Conservation (phyloP, 2,888 invertebrate species). For the Netelia virgata region DNA sequence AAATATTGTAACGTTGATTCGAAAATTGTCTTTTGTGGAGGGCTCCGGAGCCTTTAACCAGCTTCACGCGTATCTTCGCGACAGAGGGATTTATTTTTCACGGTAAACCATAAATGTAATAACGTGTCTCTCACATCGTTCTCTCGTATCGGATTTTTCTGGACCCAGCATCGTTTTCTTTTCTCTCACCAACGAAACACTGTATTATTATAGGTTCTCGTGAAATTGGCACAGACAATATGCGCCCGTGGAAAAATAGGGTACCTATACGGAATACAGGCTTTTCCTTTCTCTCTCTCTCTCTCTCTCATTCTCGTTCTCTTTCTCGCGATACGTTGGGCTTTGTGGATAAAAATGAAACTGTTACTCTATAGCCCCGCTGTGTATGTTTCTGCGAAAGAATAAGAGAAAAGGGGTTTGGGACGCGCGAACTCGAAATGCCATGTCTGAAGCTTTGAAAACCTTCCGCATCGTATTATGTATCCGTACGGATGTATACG, state of each 20-base stretch:
- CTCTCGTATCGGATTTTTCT: conserved; percentile 12
- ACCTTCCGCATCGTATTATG: background rate
- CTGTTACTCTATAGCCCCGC: conserved; percentile 27
- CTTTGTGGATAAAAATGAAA: conserved; percentile 30
- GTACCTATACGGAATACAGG: conserved; percentile 3
- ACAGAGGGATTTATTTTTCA: conserved; percentile 19
- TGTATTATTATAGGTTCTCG: conserved; percentile 41
- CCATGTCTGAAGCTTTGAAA: conserved; percentile 17
- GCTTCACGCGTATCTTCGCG: conserved; percentile 19
- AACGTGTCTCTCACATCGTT: conserved; percentile 32
- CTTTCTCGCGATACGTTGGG: background rate
- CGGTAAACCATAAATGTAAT: conserved; percentile 34
- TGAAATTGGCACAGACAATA: conserved; percentile 51
- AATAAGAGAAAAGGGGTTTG: conserved; percentile 24
- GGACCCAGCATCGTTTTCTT: conserved; percentile 7
- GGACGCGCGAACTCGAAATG: conserved; percentile 42
- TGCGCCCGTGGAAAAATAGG: conserved; percentile 11
- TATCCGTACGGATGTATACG: background rate
- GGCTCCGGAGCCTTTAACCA: background rate
- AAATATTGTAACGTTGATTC: background rate
- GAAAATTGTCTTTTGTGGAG: background rate
- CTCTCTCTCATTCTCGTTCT: conserved; percentile 4
- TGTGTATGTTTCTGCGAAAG: conserved; percentile 10
- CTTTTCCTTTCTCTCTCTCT: background rate
- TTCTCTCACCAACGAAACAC: conserved; percentile 13